These are phyloP conservation scores for Penaeus chinensis DNA, from an alignment of 1,140 invertebrate genomes.

Conservation along the genomic window DNA sequence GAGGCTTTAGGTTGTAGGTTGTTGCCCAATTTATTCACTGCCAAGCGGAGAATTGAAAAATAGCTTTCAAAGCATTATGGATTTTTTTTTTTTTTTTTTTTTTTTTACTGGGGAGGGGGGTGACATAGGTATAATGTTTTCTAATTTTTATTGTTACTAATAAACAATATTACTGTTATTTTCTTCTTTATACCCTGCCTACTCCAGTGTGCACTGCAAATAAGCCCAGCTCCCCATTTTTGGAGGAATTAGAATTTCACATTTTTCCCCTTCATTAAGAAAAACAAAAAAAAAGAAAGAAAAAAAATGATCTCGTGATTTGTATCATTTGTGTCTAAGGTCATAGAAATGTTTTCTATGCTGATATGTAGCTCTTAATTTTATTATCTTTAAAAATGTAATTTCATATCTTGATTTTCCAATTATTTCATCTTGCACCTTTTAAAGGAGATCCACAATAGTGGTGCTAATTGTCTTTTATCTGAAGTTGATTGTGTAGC, in stretches of 20 bases:
- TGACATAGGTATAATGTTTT: no score
- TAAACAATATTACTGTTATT: constrained; percentile 16
- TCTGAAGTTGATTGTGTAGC: constrained; percentile 3
- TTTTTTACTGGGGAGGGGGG: no score
- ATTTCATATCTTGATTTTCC: neutral
- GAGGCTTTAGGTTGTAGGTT: constrained; percentile 3
- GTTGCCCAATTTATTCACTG: constrained; percentile 2
- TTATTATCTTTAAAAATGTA: neutral
- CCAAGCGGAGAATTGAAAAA: neutral
- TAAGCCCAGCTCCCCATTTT: constrained; percentile 28
- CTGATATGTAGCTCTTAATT: neutral
- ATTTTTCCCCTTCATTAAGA: neutral
- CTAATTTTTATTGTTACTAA: constrained; percentile 21
- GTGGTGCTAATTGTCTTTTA: constrained; percentile 20
- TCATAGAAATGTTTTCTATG: no score
- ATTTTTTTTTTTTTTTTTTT: no score
- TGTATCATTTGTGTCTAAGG: neutral
- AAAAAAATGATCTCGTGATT: neutral
- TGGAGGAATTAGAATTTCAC: constrained; percentile 30
- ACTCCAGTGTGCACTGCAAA: constrained; percentile 23
- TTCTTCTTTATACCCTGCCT: constrained; percentile 1
- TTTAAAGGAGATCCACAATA: neutral
- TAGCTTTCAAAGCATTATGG: no score
- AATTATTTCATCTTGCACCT: neutral
- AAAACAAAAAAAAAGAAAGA: neutral